Evolutionary conservation across 2,797 vertebrate genomes (phyloP), one percentile per base, ranked within the genome.

Genomic region (Chelonia mydas): DNA sequence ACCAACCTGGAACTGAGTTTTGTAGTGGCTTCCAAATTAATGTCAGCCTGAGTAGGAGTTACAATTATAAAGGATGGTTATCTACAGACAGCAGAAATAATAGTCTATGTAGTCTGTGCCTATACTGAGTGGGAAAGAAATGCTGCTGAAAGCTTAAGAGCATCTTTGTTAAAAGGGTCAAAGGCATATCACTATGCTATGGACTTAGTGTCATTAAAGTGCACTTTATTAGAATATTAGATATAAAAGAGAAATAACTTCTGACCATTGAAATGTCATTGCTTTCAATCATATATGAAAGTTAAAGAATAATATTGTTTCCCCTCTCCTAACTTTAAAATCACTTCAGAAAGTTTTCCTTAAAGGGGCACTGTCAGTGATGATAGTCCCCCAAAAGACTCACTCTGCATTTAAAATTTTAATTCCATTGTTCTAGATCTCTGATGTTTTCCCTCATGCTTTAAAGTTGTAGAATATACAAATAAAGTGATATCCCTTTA

Each of bases 111-210:
- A 51, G n/a, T 78, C 51, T 50, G 53, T 47, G 41, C 27, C 37
- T 65, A 79, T 37, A 53, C 57, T 23, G n/a, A 94, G 83, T 47
- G 11, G 21, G 33, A 6, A 91, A 85, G 79, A 33, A 77, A 86
- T 95, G 81, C 86, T 84, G 55, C 11, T 79, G 59, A 92, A 74
- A 59, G 81, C 54, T 85, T 59, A 94, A 80, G 74, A 61, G 87
- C 80, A 89, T 59, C 80, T 57, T 72, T 91, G 76, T 94, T 94
- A 84, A 86, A 96, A 84, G 54, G 84, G 87, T 91, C 86, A 93
- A 92, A 68, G 79, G 78, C 23, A 77, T 72, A 93, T 68, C 33
- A 12, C 41, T 90, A 87, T 45, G 61, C 27, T 89, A 65, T 57
- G 87, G 54, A 57, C 33, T 84, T 50, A 89, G 16, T n/a, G 53